Evolutionary conservation across 2,888 invertebrate genomes (phyloP).

Genomic region (Poecilus cupreus): DNA sequence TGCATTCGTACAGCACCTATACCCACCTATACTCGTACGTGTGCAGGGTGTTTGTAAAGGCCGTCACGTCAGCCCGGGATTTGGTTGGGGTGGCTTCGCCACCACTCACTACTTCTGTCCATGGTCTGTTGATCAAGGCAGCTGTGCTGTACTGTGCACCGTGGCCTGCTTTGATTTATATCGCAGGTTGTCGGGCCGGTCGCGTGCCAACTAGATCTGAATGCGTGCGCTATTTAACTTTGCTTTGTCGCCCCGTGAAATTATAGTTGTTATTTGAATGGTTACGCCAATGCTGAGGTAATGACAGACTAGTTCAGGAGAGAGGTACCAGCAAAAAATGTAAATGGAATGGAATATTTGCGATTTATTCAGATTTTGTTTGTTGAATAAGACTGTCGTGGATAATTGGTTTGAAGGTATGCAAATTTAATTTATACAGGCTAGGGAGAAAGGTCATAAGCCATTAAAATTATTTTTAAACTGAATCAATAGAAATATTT

Average conservation of each 20-base stretch:
- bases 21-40: background rate
- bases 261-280: slow-evolving; percentile 51
- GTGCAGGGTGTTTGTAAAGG: slow-evolving; percentile 16
- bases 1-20: background rate
- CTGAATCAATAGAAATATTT: too few species aligned
- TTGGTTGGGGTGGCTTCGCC: slow-evolving; percentile 14
- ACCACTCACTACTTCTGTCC: slow-evolving; percentile 66
- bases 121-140: slow-evolving; percentile 72
- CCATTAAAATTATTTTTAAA: too few species aligned
- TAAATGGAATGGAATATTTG: background rate
- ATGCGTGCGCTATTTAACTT: slow-evolving; percentile 53
- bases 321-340: background rate
- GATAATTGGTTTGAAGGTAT: background rate
- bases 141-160: slow-evolving; percentile 70
- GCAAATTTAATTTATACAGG: too few species aligned
- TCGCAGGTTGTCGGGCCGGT: slow-evolving; percentile 66
- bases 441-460: too few species aligned
- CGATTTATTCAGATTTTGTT: background rate
- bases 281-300: slow-evolving; percentile 38
- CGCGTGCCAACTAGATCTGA: slow-evolving; percentile 61
- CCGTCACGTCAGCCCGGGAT: background rate
- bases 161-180: slow-evolving; percentile 69
- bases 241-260: slow-evolving; percentile 56
- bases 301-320: background rate
- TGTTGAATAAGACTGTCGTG: background rate